Evolutionary conservation across 2,888 invertebrate species (phyloP), one percentile per base, ranked within the genome.

Genomic region (Brachylomia viminalis): DNA sequence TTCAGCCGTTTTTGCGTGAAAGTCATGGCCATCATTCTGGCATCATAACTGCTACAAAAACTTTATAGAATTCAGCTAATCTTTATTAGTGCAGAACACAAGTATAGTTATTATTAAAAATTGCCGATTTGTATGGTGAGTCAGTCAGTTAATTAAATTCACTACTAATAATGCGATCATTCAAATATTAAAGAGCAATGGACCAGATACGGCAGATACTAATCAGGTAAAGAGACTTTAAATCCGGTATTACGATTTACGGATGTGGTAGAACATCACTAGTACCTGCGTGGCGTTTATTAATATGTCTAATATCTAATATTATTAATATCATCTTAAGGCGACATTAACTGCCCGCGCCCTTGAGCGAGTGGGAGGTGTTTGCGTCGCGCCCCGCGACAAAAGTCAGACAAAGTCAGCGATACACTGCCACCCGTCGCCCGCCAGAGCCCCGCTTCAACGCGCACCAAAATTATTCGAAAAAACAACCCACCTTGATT

Each of bases 221-320:
- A 62, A 70, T 62, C 70, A 70, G 47, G 30, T 52, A 64, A 49
- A 33, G 49, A 33, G 10, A 64, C 7, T 68, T 7, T 30, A 8
- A 70, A 66, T 70, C 79, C 59, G 45, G 56, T 80, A 20, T 15
- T 80, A 68, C 13, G 10, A 73, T 67, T 65, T 0, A 52, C 54
- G 69, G 54, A 69, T 80, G 42, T 66, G n/a, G 38, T 27, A 30
- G 42, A 54, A 68, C n/a, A 42, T 56, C 23, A 67, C 17, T 27
- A 42, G 23, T 62, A 4, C 45, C 15, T 33, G 11, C 42, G 49
- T 54, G 15, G 20, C 17, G 10, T 49, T 17, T 62, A 52, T 58
- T 52, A 1, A 38, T 69, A 65, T n/a, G 52, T 71, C 2, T 47
- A 33, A 47, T 61, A 23, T 64, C 27, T 30, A 20, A 13, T 11